Evolutionary conservation across 2,888 invertebrate genomes (phyloP).

Genomic region (Xylota sylvarum): DNA sequence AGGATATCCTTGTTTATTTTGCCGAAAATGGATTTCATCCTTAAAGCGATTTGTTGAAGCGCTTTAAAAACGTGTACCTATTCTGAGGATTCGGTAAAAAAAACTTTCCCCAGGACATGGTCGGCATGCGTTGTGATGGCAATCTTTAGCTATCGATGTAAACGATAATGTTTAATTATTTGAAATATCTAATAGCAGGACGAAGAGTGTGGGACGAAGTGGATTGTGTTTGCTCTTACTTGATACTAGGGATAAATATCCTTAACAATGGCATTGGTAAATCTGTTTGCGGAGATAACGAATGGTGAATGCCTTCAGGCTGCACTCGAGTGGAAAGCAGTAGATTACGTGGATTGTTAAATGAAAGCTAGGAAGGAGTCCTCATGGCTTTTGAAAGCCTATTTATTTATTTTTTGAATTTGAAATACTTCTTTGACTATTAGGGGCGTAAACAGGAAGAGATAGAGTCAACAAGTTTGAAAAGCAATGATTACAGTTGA

Average conservation of each 20-base stretch:
- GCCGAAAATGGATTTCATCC: neutral
- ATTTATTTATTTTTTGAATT: neutral
- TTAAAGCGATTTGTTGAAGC: neutral
- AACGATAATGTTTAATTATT: constrained; percentile 39
- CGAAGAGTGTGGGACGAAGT: neutral
- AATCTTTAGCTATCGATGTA: neutral
- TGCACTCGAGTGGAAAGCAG: neutral
- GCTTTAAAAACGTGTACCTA: no score
- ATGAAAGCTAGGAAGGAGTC: neutral
- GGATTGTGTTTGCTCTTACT: constrained; percentile 16
- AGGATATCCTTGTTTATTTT: constrained; percentile 27
- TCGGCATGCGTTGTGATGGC: neutral
- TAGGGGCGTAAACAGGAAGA: no score
- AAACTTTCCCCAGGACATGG: neutral
- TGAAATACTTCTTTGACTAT: no score
- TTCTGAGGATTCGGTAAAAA: neutral
- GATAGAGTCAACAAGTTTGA: no score
- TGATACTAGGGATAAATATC: constrained; percentile 1
- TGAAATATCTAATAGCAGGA: neutral
- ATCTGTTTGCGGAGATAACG: constrained; percentile 4
- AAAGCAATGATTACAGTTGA: no score
- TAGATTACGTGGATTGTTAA: neutral
- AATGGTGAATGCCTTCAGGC: neutral
- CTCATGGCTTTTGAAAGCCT: neutral
- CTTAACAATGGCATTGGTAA: constrained; percentile 1